Evolutionary conservation across 2,113 vertebrate genomes (phyloP).

Genomic region (Melanerpes formicivorus): DNA sequence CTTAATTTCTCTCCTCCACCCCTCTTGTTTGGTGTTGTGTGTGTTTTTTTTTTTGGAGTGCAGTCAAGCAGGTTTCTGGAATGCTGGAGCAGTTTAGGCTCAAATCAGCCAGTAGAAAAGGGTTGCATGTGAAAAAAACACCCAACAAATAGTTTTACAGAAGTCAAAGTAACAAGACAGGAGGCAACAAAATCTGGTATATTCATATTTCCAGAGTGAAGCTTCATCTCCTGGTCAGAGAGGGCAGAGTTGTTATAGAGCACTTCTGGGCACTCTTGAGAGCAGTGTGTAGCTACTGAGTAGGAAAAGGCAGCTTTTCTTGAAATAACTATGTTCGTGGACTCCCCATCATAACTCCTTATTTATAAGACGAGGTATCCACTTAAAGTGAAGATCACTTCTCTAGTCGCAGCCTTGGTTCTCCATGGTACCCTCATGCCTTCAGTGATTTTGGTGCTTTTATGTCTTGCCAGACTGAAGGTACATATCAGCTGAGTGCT

Average conservation of each 20-base stretch:
- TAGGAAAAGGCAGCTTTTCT: not conserved
- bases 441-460: not conserved
- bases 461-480: not conserved
- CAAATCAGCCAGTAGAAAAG: slow-evolving; percentile 41
- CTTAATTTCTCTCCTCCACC: slow-evolving; percentile 67
- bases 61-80: slow-evolving; percentile 65
- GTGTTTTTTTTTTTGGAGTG: slow-evolving; percentile 44
- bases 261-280: not conserved
- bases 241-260: not conserved
- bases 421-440: not conserved
- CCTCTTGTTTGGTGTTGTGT: not conserved
- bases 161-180: not conserved
- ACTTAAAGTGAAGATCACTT: not conserved
- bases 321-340: not conserved
- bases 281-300: not conserved
- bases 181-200: not conserved
- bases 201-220: not conserved
- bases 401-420: not conserved
- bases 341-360: not conserved
- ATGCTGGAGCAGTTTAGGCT: slow-evolving; percentile 37
- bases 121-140: not conserved
- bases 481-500: not conserved
- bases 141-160: not conserved
- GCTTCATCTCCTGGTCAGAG: not conserved
- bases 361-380: not conserved